Percentiles rank a stretch among this genome's conserved stretches.
These are phyloP conservation scores for Cantharis rustica DNA, from an alignment of 2,888 invertebrate species.

Conservation along the genomic window DNA sequence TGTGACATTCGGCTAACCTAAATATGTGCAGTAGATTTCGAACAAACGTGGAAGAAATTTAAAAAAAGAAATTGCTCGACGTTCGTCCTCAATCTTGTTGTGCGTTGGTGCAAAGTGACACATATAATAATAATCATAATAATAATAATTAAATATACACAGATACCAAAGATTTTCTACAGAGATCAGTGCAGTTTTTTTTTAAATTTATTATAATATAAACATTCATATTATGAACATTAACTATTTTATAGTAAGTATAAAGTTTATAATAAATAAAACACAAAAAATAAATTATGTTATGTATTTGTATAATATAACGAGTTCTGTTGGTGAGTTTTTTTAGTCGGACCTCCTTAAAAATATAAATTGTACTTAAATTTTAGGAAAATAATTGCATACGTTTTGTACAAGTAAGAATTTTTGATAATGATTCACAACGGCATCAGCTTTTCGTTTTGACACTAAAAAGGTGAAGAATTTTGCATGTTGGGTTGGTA, in stretches of 20 bases:
- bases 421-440: not conserved
- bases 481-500: not conserved
- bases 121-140: conserved; percentile 30
- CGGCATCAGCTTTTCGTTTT: not conserved
- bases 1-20: conserved; percentile 46
- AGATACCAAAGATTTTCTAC: conserved; percentile 44
- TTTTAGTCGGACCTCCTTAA: conserved; percentile 50
- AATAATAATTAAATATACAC: conserved; percentile 45
- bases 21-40: conserved; percentile 37
- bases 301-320: conserved; percentile 41
- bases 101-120: conserved; percentile 53
- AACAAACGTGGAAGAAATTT: not conserved
- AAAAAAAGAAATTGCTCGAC: not conserved
- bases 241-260: conserved; percentile 41
- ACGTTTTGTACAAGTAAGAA: not conserved
- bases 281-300: conserved; percentile 47
- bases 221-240: conserved; percentile 50
- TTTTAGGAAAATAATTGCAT: not conserved
- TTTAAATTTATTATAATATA: conserved; percentile 37
- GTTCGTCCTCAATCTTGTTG: conserved; percentile 34
- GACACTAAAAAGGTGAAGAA: not conserved
- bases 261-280: conserved; percentile 49
- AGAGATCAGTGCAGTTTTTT: conserved; percentile 50
- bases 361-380: not conserved
- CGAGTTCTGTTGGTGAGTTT: conserved; percentile 41